Evolutionary conservation across 2,113 vertebrate species (phyloP), one percentile per base, ranked within the genome.

Genomic region (Thermophis baileyi): DNA sequence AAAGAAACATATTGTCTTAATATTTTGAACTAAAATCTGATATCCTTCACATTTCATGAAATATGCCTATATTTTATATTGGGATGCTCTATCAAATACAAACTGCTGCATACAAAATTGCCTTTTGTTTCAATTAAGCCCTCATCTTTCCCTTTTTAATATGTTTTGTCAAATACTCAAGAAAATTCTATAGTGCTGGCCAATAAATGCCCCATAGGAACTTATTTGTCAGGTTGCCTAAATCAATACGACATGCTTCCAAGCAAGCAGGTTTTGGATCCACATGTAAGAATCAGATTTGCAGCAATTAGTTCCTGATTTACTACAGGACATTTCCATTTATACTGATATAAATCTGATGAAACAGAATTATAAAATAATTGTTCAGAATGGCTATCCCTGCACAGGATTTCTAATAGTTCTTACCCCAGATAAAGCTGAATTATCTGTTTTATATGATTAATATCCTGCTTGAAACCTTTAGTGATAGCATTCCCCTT

Each of bases 281-380:
- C 88, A 27, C 25, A 81, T 81, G 60, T 89, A 85, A n/a, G 50
- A 89, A 81, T 89, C 91, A 89, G 87, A 88, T 92, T 92, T 89
- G 87, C 49, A 30, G 50, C 60, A 89, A 92, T 92, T 81, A 92
- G 91, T 49, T 24, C 85, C 87, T 91, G 91, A 91, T 91, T 91
- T 87, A 87, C 60, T 89, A 92, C 60, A 81, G 87, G 60, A 81
- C 3, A 81, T 89, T 92, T 81, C 60, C 87, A 92, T 81, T 89
- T 89, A 89, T 46, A 81, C 35, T 89, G 60, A 44, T 88, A 89
- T 89, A 89, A 92, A 92, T 63, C 49, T 92, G 87, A 81, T 92
- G n/a, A 74, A 74, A 89, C 40, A 51, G 49, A 87, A 88, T 74
- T 92, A 87, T 74, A 55, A 92, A 92, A 88, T 92, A 81, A 92